Base-by-base conservation (phyloP, 2,797 vertebrate species). In the Nyctibius grandis region DNA sequence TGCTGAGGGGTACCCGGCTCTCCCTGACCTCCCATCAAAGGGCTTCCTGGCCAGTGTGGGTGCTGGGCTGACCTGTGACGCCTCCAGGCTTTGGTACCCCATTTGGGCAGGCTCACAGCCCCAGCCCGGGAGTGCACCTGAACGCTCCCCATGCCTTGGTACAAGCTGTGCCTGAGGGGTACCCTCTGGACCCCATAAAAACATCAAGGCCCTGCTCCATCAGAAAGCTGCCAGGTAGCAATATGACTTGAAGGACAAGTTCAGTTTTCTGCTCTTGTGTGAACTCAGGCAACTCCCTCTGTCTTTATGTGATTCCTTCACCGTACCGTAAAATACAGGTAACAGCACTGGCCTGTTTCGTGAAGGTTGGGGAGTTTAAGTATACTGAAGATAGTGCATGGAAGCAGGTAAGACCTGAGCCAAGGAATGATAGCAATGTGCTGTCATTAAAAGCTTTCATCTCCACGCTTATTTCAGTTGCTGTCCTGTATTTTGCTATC, bases 61-160 rank as follows among this genome's bases (percentile, higher is more conserved):
- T 45, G 38, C 11, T 0, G 0, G 73, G 29, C 33, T 42, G 68
- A 45, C 50, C 33, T 31, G 25, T 6, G 23, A n/a, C 22, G 69
- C n/a, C 75, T 57, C 17, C 38, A 9, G 22, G 50, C n/a, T 79
- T 38, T 40, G 15, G 48, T 9, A 36, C 6, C 31, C 45, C 2
- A 26, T 31, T 40, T 31, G 25, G 53, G 20, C 70, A 75, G 69
- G 44, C 56, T 76, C 56, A 33, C 40, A 45, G 20, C 15, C 63
- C 69, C 57, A 42, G n/a, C 22, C 23, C 2, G 0, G n/a, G 12
- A 38, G 26, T 3, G 6, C 28, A 38, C 9, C 10, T 73, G n/a
- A 53, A 65, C 0, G 1, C 29, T 36, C n/a, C 42, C 15, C 1
- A 1, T 2, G 11, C 16, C 53, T 65, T 21, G 12, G 28, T 25